phyloP scores from a whole-genome alignment of 2,797 vertebrate genomes.

The Poecilia wingei region DNA sequence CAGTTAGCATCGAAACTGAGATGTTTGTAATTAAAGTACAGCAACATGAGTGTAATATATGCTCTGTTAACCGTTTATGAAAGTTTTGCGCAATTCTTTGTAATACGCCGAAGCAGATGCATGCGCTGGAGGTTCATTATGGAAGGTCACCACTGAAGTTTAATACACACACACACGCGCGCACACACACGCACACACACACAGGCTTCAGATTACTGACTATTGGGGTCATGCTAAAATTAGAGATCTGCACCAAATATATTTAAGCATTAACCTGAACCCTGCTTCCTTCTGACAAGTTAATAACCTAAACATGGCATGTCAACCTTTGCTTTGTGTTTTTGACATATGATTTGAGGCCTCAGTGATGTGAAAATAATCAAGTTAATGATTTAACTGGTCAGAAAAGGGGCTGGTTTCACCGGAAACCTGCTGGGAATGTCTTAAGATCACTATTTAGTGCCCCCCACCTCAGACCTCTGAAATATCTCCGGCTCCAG shows the following conservation, averaged over 20 bases:
- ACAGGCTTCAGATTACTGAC: conserved; percentile 39
- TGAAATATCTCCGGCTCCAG: conserved; percentile 66
- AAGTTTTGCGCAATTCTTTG: conserved; percentile 9
- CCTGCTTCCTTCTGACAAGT: conserved; percentile 9
- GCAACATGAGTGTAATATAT: not conserved
- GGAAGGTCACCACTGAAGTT: conserved; percentile 21
- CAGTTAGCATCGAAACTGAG: not conserved
- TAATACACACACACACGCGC: conserved; percentile 16
- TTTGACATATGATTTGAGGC: conserved; percentile 12
- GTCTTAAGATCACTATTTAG: conserved; percentile 72
- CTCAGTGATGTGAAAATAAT: conserved; percentile 60
- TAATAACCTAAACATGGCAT: conserved; percentile 15
- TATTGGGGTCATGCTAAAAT: conserved; percentile 45
- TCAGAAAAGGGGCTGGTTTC: conserved; percentile 64
- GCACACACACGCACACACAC: conserved; percentile 14
- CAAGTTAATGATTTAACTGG: conserved; percentile 78
- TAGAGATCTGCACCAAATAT: conserved; percentile 33
- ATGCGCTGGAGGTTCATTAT: conserved; percentile 16
- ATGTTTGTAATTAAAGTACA: conserved; percentile 4
- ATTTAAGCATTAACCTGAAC: conserved; percentile 20
- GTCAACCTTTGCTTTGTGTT: conserved; percentile 13
- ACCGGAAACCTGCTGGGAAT: conserved; percentile 74
- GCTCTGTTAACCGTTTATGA: conserved; percentile 2
- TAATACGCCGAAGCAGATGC: not conserved
- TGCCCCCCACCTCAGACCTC: conserved; percentile 55